These are phyloP conservation scores for Cephalopterus ornatus DNA, from an alignment of 2,113 vertebrate species.

Conservation along the genomic window DNA sequence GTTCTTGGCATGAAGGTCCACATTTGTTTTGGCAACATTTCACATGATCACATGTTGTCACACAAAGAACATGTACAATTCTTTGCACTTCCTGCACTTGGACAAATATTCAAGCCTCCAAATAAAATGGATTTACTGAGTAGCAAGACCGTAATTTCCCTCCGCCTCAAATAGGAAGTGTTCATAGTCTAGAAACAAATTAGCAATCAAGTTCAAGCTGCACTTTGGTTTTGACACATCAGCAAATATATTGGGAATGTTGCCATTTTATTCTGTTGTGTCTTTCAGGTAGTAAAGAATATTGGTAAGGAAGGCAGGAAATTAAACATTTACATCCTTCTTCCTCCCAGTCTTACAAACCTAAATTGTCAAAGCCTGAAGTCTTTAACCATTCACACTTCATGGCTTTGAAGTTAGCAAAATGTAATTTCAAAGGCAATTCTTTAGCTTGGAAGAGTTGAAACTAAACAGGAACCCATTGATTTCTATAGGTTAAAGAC, in stretches of 20 bases:
- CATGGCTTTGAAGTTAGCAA: background rate
- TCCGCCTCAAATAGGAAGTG: background rate
- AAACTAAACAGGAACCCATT: background rate
- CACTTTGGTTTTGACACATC: background rate
- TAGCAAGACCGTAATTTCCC: background rate
- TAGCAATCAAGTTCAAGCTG: background rate
- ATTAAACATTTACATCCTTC: constrained; percentile 5
- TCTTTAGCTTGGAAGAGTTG: background rate
- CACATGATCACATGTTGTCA: background rate
- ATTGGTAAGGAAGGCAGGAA: background rate
- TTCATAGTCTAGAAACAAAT: background rate
- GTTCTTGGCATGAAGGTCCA: background rate
- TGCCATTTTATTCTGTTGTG: background rate
- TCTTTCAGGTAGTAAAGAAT: background rate
- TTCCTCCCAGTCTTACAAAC: background rate
- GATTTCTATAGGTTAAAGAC: background rate
- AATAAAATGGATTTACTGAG: background rate
- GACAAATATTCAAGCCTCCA: background rate
- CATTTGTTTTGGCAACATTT: background rate
- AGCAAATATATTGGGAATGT: background rate
- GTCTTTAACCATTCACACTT: background rate
- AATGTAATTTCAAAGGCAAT: background rate
- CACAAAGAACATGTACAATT: background rate
- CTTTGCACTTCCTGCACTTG: background rate
- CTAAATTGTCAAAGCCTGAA: background rate